Evolutionary conservation across 2,113 vertebrate species (phyloP), one percentile per base, ranked within the genome.

Genomic region (Petroica traversi): DNA sequence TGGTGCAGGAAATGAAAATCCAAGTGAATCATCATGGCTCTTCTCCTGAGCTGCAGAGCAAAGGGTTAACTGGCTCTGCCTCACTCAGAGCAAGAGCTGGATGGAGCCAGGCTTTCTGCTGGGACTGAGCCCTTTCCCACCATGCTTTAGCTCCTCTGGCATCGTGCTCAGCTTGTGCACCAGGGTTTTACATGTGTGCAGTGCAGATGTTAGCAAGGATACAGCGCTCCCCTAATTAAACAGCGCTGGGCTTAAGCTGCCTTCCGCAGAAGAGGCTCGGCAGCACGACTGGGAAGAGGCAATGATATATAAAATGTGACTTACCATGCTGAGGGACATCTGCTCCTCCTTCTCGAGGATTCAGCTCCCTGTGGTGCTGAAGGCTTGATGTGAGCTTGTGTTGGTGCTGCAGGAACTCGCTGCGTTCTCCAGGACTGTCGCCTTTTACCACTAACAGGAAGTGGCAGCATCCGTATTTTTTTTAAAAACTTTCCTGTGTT

Each of bases 321-420:
- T 91, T 93, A 85, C 84, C 93, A 51, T 83, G 93, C 96, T 93
- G 95, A 74, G 92, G 93, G 95, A 95, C 91, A 93, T 95, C 96
- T 96, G 95, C 92, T 95, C 51, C 34, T 83, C 59, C 72, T 93
- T 92, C 49, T 0, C 4, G 31, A 62, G 72, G 75, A 33, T 59
- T 66, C 93, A 69, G 85, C 93, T 94, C 71, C 94, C 95, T 40
- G 93, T 81, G 81, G 71, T 41, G 94, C 43, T 83, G 82, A 20
- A 25, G n/a, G 85, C 41, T 1, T 9, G 67, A 55, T 69, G 71
- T 12, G 74, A 94, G 84, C 84, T 89, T 2, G 0, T 92, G 72
- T 68, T 55, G 82, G 5, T 88, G 78, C 91, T 2, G 11, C 4
- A 78, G 71, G 90, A 94, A 15, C 63, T 69, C 2, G 1, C 55